Base-by-base conservation (phyloP, 2,888 invertebrate species). In the Ptychoptera contaminata region DNA sequence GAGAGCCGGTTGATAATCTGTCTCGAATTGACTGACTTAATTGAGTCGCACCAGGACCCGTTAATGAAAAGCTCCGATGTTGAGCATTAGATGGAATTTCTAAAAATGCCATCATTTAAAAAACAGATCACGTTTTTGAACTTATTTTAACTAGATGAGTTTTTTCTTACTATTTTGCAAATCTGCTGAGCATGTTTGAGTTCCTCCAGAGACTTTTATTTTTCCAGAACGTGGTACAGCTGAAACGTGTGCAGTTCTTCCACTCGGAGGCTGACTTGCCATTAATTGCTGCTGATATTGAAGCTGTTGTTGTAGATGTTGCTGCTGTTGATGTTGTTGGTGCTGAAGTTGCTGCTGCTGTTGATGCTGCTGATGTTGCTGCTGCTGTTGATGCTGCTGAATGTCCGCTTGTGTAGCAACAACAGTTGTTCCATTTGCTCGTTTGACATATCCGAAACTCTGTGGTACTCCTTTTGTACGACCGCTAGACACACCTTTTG, bases 201-300 rank as follows among this genome's bases (percentile, higher is more conserved):
- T 88, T 29, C 90, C 90, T 11, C 88, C 88, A 7, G 88, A 86
- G 23, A 88, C 84, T 69, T 90, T 90, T 31, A 88, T 82, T 67
- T 87, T 86, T 31, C 57, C 55, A 1, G 85, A 83, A 55, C 86
- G 72, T 8, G 86, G 86, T 37, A 87, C 86, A 3, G 85, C 85
- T 43, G 86, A 83, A 31, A 86, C 85, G 67, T 86, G 83, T 37
- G 85, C 85, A 8, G 86, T 85, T 58, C 76, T 67, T 16, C 75
- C 76, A 51, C 30, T 16, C 2, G 42, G 35, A 34, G 30, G 23
- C 12, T 12, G 12, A 68, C 70, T 64, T 45, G 37, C 8, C 10
- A 34, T 34, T 16, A 23, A 16, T 37, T 12, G 51, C 31, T 50
- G 50, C 29, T 49, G 50, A 29, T 14, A 10, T 5, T 42, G 29